phyloP scores from a whole-genome alignment of 2,888 invertebrate genomes.

The Stenodera caucasica region DNA sequence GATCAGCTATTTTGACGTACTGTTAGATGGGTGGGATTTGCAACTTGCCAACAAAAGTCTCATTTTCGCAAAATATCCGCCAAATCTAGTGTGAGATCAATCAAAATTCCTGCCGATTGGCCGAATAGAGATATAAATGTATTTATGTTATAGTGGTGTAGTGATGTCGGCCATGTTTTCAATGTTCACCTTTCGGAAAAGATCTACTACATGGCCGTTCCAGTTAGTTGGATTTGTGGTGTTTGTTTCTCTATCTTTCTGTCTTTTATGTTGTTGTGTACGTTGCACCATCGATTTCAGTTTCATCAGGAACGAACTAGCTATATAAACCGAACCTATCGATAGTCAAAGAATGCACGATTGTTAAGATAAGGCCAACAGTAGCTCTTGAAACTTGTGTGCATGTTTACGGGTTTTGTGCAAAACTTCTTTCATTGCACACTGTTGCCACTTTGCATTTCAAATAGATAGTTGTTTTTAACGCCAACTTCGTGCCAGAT shows the following conservation, averaged over 20 bases:
- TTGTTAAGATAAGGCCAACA: constrained; percentile 48
- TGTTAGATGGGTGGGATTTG: constrained; percentile 21
- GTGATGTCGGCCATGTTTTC: constrained; percentile 6
- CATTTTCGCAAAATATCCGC: not conserved
- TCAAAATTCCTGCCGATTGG: not conserved
- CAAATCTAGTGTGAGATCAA: too few relatives aligned
- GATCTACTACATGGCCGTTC: constrained; percentile 14
- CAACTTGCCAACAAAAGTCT: constrained; percentile 14
- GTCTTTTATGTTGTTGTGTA: constrained; percentile 7
- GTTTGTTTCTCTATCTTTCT: not conserved
- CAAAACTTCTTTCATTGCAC: constrained; percentile 37
- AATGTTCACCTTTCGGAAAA: constrained; percentile 12
- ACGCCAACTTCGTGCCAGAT: constrained; percentile 53
- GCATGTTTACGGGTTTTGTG: constrained; percentile 50
- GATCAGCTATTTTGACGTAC: constrained; percentile 9
- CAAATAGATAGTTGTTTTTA: constrained; percentile 50
- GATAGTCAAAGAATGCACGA: constrained; percentile 51
- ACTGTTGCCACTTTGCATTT: constrained; percentile 52
- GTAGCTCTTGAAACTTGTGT: constrained; percentile 45
- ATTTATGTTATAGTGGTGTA: not conserved
- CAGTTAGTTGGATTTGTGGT: constrained; percentile 18
- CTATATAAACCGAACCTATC: constrained; percentile 35
- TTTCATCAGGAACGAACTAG: constrained; percentile 29
- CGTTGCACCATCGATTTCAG: constrained; percentile 27
- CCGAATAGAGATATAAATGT: not conserved